Conservation (phyloP, 1,140 invertebrate genomes). For the Oncopeltus fasciatus region DNA sequence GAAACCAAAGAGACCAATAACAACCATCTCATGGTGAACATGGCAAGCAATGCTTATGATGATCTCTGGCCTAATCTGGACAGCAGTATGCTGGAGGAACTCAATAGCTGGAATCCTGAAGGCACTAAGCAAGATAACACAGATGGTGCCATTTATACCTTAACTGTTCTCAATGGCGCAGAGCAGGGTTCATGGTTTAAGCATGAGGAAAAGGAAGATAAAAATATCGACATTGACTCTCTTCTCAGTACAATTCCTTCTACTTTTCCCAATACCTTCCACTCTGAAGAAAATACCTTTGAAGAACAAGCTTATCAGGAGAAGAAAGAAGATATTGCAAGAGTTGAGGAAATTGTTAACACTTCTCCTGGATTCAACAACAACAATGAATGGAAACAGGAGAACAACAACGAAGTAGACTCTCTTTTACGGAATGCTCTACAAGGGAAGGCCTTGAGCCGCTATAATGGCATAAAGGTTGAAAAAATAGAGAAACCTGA, state of each 20-base stretch:
- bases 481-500: conserved; percentile 16
- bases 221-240: conserved; percentile 32
- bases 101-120: conserved; percentile 58
- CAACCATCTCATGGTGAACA: conserved; percentile 25
- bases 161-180: conserved; percentile 38
- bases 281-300: conserved; percentile 31
- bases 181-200: conserved; percentile 23
- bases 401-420: conserved; percentile 46
- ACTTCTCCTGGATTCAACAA: conserved; percentile 9
- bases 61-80: conserved; percentile 37
- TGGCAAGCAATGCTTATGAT: conserved; percentile 23
- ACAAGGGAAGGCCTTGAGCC: conserved; percentile 41
- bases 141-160: conserved; percentile 40
- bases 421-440: conserved; percentile 64
- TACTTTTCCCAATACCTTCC: conserved; percentile 15
- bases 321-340: conserved; percentile 33
- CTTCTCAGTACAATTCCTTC: conserved; percentile 33
- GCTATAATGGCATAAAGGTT: conserved; percentile 28
- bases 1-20: conserved; percentile 21
- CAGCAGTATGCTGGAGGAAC: conserved; percentile 56
- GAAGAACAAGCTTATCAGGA: conserved; percentile 54
- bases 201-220: conserved; percentile 22
- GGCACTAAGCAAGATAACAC: conserved; percentile 30
- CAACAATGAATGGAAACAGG: conserved; percentile 65
- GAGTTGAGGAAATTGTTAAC: not conserved